phyloP scores from a whole-genome alignment of 2,113 vertebrate genomes.

The Tupaia tana region DNA sequence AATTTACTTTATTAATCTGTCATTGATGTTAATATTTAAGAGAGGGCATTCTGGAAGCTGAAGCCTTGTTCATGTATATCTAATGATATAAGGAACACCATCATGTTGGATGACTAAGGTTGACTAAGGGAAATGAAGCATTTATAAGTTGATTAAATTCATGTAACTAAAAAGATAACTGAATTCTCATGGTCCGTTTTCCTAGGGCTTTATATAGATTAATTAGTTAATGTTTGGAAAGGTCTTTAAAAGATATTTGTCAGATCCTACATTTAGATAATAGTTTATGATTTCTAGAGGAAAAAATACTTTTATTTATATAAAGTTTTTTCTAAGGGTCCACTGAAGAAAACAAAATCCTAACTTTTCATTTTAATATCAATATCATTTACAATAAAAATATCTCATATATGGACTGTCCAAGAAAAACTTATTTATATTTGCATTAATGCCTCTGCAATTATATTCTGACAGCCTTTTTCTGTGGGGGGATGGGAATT shows the following conservation, averaged over 20 bases:
- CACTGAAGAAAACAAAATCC: slow-evolving; percentile 26
- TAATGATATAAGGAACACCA: neutral
- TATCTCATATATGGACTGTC: neutral
- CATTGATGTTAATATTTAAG: neutral
- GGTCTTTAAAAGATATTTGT: neutral
- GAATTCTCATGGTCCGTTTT: slow-evolving; percentile 11
- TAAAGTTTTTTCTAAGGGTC: neutral
- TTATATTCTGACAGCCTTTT: neutral
- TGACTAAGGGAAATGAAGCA: neutral
- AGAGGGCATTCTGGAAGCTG: neutral
- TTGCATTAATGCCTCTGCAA: slow-evolving; percentile 14
- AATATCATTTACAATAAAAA: neutral
- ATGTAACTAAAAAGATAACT: neutral
- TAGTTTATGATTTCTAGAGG: neutral
- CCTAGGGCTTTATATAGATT: neutral
- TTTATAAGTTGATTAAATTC: slow-evolving; percentile 26
- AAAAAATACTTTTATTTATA: slow-evolving; percentile 15
- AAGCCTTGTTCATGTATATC: neutral
- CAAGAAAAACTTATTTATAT: neutral
- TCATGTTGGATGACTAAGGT: neutral
- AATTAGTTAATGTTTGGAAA: neutral
- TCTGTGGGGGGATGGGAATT: neutral
- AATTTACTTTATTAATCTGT: slow-evolving; percentile 5
- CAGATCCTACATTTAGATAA: slow-evolving; percentile 12
- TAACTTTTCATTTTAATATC: slow-evolving; percentile 37